These are phyloP conservation scores for Amphipoea lucens DNA, from an alignment of 2,888 invertebrate species.

Conservation along the genomic window DNA sequence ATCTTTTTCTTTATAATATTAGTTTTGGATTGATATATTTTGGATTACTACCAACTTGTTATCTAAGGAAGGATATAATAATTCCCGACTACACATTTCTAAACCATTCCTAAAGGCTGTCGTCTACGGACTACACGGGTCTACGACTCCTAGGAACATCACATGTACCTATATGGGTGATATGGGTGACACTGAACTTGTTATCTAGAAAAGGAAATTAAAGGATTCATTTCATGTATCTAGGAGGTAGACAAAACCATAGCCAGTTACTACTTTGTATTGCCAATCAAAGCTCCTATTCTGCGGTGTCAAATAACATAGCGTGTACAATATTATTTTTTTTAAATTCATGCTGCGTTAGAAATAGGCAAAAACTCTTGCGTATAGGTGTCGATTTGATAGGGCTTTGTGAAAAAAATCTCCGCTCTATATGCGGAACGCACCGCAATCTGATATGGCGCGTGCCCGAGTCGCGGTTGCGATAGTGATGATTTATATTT, in stretches of 20 bases:
- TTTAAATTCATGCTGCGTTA: constrained; percentile 65
- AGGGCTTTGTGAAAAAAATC: constrained; percentile 79
- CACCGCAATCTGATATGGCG: constrained; percentile 74
- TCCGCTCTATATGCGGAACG: constrained; percentile 77
- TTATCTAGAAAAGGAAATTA: neutral
- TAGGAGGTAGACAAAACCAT: too few species aligned
- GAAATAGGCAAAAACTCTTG: constrained; percentile 64
- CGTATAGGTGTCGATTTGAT: constrained; percentile 76
- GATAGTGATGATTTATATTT: constrained; percentile 61
- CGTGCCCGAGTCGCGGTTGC: constrained; percentile 66
- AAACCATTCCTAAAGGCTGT: neutral
- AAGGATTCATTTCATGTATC: neutral
- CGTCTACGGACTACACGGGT: neutral
- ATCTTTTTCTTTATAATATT: too few species aligned
- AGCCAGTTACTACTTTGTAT: neutral
- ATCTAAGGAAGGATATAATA: neutral
- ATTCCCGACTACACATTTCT: neutral
- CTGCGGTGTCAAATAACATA: constrained; percentile 1
- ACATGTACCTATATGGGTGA: neutral
- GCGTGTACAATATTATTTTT: constrained; percentile 34
- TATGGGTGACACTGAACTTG: too few species aligned
- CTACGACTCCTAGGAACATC: neutral
- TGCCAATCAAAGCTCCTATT: neutral
- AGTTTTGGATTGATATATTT: too few species aligned
- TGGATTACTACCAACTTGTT: neutral